Conservation (phyloP, 2,888 invertebrate genomes). For the Caenorhabditis zanzibari region DNA sequence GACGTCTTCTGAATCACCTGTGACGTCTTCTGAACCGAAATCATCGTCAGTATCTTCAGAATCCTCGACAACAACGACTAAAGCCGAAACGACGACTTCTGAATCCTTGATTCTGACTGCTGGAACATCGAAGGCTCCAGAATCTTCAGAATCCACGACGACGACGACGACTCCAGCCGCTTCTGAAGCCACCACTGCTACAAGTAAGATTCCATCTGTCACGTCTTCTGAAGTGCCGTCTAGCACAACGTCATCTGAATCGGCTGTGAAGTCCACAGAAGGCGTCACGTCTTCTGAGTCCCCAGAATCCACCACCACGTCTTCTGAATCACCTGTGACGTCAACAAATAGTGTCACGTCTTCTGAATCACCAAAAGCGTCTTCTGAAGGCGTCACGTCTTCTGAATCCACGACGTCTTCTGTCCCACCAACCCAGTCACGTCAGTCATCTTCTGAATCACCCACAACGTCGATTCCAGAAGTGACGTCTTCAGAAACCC, state of each 20-base stretch:
- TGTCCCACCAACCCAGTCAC: too few relatives aligned
- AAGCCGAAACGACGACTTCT: neutral
- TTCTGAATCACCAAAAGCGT: slow-evolving; percentile 26
- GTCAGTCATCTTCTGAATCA: too few relatives aligned
- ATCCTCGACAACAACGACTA: neutral
- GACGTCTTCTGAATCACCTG: slow-evolving; percentile 23
- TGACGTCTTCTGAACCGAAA: neutral
- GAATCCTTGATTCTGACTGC: slow-evolving; percentile 4
- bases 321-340: slow-evolving; percentile 8
- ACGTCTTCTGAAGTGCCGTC: slow-evolving; percentile 7
- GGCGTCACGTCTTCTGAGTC: neutral
- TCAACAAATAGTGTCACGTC: neutral
- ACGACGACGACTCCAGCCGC: neutral
- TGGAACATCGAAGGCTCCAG: slow-evolving; percentile 6
- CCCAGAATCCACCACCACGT: slow-evolving; percentile 14
- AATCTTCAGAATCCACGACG: slow-evolving; percentile 18
- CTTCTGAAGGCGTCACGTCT: neutral
- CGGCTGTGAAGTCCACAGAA: slow-evolving; percentile 15
- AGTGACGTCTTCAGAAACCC: neutral
- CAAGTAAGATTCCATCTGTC: slow-evolving; percentile 5
- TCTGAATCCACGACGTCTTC: neutral
- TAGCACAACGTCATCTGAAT: slow-evolving; percentile 11
- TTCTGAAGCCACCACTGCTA: neutral
- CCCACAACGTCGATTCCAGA: too few relatives aligned
- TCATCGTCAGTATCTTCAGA: slow-evolving; percentile 8